Evolutionary conservation across 2,113 vertebrate genomes (phyloP).

Genomic region (Ciconia stormi): DNA sequence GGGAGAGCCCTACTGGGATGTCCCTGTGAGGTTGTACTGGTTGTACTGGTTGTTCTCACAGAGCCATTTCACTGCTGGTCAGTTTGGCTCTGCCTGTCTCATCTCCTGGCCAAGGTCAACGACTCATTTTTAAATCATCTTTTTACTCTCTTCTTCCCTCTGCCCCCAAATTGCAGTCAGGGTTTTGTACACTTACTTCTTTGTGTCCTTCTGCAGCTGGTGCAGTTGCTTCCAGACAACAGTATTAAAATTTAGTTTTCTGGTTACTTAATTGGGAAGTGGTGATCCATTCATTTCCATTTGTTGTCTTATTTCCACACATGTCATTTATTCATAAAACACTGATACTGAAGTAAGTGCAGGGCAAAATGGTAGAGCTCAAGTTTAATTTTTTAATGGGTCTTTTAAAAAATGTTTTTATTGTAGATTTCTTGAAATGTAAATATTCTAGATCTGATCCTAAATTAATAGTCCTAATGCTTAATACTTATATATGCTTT

Average conservation of each 20-base stretch:
- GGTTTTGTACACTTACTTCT: conserved; percentile 12
- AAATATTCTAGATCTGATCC: not conserved
- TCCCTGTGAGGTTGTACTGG: not conserved
- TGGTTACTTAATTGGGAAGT: conserved; percentile 2
- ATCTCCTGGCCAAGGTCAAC: not conserved
- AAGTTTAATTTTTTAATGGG: not conserved
- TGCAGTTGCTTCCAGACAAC: conserved; percentile 8
- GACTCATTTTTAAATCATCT: not conserved
- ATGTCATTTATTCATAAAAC: not conserved
- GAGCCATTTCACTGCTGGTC: not conserved
- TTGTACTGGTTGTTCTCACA: not conserved
- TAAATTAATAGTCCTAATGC: not conserved
- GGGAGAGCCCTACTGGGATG: not conserved
- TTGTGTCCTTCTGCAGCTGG: conserved; percentile 25
- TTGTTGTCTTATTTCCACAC: not conserved
- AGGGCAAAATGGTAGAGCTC: not conserved
- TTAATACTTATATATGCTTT: not conserved
- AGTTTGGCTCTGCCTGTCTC: not conserved
- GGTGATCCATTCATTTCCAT: not conserved
- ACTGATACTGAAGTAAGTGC: not conserved
- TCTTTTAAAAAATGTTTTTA: not conserved
- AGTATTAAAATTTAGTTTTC: conserved; percentile 20
- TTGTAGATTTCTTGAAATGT: not conserved
- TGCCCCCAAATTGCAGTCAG: not conserved
- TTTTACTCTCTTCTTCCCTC: not conserved